These are phyloP conservation scores for Threskiornis aethiopicus DNA, from an alignment of 2,797 vertebrate genomes.

Conservation along the genomic window DNA sequence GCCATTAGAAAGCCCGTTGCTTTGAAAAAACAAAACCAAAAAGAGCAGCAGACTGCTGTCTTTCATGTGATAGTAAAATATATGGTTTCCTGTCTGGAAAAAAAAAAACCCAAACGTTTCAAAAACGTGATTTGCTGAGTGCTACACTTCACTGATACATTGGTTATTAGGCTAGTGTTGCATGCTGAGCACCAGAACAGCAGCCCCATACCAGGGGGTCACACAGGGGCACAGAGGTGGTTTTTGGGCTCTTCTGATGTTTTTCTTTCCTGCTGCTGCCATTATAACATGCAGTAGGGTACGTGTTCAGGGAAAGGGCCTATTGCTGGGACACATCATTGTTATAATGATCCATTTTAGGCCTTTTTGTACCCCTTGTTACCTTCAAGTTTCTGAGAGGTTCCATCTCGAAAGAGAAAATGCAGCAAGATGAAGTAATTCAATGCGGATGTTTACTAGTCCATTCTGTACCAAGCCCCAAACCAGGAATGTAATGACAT, in stretches of 20 bases:
- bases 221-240: neutral
- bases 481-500: neutral
- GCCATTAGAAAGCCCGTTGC: neutral
- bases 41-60: neutral
- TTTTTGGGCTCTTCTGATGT: neutral
- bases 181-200: neutral
- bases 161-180: neutral
- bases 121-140: neutral
- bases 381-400: neutral
- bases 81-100: neutral
- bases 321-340: neutral
- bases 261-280: neutral
- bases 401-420: neutral
- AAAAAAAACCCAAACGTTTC: neutral
- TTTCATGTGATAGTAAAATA: neutral
- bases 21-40: neutral
- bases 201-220: neutral
- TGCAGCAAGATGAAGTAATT: neutral
- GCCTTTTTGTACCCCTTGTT: neutral
- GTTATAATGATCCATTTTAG: neutral
- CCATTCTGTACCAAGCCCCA: neutral
- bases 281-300: neutral
- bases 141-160: neutral
- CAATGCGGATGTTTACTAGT: neutral
- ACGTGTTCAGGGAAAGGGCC: no score